A percentile compares a stretch with the other conserved stretches of the same genome.
Evolutionary conservation across 2,113 vertebrate species (phyloP).

Genomic region (Hepsetus odoe): DNA sequence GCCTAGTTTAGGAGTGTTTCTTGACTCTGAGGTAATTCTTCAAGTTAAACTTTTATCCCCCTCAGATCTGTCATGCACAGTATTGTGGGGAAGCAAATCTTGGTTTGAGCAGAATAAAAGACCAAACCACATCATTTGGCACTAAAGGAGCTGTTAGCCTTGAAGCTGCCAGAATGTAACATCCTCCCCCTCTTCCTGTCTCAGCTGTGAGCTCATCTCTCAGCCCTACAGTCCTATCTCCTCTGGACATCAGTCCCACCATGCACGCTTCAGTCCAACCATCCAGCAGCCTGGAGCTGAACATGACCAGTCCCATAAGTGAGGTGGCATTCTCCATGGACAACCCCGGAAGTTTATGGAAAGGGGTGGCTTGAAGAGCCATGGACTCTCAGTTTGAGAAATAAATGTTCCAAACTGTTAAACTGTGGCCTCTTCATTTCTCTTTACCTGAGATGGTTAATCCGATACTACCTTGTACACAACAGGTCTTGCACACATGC

Average conservation of each 20-base stretch:
- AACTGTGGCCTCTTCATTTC: not conserved
- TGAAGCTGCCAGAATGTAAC: not conserved
- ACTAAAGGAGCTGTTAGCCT: too few relatives aligned
- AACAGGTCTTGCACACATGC: too few relatives aligned
- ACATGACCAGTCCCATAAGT: not conserved
- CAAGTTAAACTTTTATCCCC: too few relatives aligned
- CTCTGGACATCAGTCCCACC: not conserved
- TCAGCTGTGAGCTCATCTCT: not conserved
- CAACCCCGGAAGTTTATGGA: not conserved
- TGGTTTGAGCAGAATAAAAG: too few relatives aligned
- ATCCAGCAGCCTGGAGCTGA: not conserved
- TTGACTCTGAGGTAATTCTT: too few relatives aligned
- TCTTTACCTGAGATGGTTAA: too few relatives aligned
- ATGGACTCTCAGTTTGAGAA: conserved; percentile 9
- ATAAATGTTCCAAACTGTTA: conserved; percentile 13
- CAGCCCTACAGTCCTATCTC: not conserved
- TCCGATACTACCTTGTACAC: too few relatives aligned
- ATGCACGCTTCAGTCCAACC: not conserved
- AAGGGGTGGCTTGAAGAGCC: not conserved
- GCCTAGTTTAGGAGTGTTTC: too few relatives aligned
- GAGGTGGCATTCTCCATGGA: not conserved
- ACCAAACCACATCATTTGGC: too few relatives aligned
- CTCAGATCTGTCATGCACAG: too few relatives aligned
- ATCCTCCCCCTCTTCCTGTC: not conserved
- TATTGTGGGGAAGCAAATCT: too few relatives aligned